A percentile compares a stretch with the other conserved stretches of the same genome.
Evolutionary conservation across 2,888 invertebrate genomes (phyloP).

Genomic region (Hipparchia semele): DNA sequence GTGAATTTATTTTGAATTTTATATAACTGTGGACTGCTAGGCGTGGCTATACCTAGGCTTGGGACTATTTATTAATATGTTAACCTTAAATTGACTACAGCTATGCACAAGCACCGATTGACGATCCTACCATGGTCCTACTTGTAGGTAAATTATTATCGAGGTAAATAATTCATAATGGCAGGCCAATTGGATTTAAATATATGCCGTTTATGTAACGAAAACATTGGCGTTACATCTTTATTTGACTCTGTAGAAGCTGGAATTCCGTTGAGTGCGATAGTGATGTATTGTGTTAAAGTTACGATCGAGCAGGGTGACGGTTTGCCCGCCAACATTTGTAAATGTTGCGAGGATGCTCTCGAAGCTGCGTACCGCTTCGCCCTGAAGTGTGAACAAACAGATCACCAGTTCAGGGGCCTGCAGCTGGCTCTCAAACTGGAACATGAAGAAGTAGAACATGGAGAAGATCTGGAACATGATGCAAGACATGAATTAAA

Average conservation of each 20-base stretch:
- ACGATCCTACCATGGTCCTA: too few species aligned
- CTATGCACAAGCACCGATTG: too few species aligned
- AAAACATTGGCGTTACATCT: constrained; percentile 49
- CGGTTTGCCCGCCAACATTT: constrained; percentile 58
- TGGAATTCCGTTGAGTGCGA: constrained; percentile 47
- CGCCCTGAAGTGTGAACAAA: constrained; percentile 59
- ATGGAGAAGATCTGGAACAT: background rate
- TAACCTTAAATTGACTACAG: too few species aligned
- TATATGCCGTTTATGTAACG: constrained; percentile 62
- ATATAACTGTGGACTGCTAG: too few species aligned
- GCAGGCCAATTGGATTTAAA: constrained; percentile 49
- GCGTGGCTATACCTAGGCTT: too few species aligned
- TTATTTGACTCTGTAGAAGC: constrained; percentile 51
- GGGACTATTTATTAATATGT: too few species aligned
- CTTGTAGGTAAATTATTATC: background rate
- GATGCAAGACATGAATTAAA: too few species aligned
- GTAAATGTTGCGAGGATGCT: constrained; percentile 54
- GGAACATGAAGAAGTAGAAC: constrained; percentile 8
- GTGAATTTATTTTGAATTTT: too few species aligned
- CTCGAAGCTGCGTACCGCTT: constrained; percentile 58
- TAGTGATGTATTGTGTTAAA: constrained; percentile 61
- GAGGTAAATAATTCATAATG: background rate
- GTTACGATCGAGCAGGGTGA: constrained; percentile 55
- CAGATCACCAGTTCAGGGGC: constrained; percentile 56
- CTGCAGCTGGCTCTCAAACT: constrained; percentile 26